These are phyloP conservation scores for Drosophila monieri DNA, from an alignment of 2,888 invertebrate species.

Conservation along the genomic window DNA sequence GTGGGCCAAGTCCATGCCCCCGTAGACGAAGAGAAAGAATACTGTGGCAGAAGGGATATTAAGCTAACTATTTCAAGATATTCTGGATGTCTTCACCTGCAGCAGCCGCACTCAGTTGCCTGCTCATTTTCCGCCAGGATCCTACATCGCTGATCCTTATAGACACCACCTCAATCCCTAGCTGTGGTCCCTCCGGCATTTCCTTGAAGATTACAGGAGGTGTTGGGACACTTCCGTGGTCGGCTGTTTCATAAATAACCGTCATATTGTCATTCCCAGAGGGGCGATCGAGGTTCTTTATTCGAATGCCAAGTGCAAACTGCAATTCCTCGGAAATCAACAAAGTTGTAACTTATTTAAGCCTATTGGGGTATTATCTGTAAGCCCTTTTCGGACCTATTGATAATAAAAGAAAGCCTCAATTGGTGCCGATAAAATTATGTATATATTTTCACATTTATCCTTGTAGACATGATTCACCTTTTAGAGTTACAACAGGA, in stretches of 20 bases:
- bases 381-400: constrained; percentile 2
- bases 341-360: constrained; percentile 7
- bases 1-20: constrained; percentile 75
- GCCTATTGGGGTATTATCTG: constrained; percentile 9
- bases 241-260: constrained; percentile 19
- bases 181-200: neutral
- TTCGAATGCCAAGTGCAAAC: constrained; percentile 14
- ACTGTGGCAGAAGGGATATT: constrained; percentile 31
- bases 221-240: neutral
- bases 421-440: constrained; percentile 8
- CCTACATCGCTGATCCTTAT: constrained; percentile 21
- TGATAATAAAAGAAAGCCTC: constrained; percentile 32
- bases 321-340: constrained; percentile 11
- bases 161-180: constrained; percentile 19
- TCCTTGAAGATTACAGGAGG: neutral
- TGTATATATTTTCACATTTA: neutral
- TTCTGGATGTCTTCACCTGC: constrained; percentile 7
- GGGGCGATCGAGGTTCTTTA: constrained; percentile 2
- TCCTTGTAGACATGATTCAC: neutral
- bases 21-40: constrained; percentile 64
- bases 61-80: neutral
- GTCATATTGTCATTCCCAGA: constrained; percentile 8
- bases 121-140: constrained; percentile 14
- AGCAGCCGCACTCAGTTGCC: constrained; percentile 22
- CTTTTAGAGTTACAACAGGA: no score